Percentiles rank a stretch among this genome's conserved stretches.
Evolutionary conservation across 2,888 invertebrate species (phyloP).

Genomic region (Cetonia aurata): DNA sequence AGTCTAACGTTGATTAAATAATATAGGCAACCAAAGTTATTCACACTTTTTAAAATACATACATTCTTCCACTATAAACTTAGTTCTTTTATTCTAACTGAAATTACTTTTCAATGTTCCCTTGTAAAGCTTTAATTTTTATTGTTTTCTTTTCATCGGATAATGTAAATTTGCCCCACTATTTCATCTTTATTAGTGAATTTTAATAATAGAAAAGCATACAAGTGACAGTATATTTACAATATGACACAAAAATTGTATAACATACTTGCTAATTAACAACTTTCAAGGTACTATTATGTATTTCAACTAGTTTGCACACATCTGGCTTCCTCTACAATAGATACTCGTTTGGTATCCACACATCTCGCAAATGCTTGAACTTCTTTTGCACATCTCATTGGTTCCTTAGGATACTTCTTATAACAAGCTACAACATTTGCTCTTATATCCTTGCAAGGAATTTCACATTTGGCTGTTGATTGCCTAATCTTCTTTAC

Average conservation of each 20-base stretch:
- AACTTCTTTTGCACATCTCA: conserved; percentile 73
- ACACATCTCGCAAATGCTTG: conserved; percentile 74
- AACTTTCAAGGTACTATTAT: conserved; percentile 24
- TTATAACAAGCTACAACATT: conserved; percentile 74
- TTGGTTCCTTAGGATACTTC: conserved; percentile 70
- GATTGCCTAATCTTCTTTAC: conserved; percentile 31
- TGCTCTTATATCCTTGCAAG: conserved; percentile 70
- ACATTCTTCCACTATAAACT: too few species aligned
- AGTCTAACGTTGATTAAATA: too few species aligned
- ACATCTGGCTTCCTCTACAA: conserved; percentile 56
- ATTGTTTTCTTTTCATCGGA: too few species aligned
- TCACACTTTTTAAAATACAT: too few species aligned
- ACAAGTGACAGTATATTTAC: conserved; percentile 31
- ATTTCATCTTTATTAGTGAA: too few species aligned
- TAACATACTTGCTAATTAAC: conserved; percentile 36
- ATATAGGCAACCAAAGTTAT: too few species aligned
- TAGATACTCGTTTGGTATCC: conserved; percentile 69
- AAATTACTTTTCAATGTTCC: too few species aligned
- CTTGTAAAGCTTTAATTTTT: too few species aligned
- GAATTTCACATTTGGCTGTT: conserved; percentile 59
- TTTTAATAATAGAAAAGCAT: too few species aligned
- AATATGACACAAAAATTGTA: conserved; percentile 23
- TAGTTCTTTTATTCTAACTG: too few species aligned
- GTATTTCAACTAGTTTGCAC: conserved; percentile 11
- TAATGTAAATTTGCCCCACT: too few species aligned